These are phyloP conservation scores for Diuraphis noxia DNA, from an alignment of 1,140 invertebrate genomes.

Conservation along the genomic window DNA sequence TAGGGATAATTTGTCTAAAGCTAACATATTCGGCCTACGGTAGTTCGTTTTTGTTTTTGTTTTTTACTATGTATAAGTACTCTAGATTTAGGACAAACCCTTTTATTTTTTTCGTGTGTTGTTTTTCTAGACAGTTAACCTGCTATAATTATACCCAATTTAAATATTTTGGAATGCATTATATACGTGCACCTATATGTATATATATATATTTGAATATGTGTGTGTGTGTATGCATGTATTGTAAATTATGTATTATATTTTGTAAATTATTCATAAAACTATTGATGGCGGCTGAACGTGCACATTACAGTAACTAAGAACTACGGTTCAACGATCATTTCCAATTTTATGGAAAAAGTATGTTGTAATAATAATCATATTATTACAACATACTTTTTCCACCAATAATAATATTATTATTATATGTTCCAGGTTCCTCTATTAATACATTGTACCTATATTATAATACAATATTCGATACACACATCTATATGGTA, in stretches of 20 bases:
- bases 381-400: not conserved
- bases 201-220: not conserved
- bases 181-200: not conserved
- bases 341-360: not conserved
- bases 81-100: not conserved
- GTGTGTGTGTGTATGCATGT: no score
- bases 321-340: not conserved
- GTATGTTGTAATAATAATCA: not conserved
- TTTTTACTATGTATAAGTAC: not conserved
- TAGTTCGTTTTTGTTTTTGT: not conserved
- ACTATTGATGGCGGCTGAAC: not conserved
- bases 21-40: not conserved
- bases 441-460: no score
- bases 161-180: not conserved
- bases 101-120: not conserved
- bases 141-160: not conserved
- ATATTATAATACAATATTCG: no score
- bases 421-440: no score
- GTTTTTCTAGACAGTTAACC: not conserved
- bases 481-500: no score
- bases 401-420: no score
- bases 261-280: not conserved
- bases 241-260: not conserved
- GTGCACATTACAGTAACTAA: not conserved
- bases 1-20: not conserved